Evolutionary conservation across 2,888 invertebrate species (phyloP), one percentile per base, ranked within the genome.

Genomic region (Andrena flavipes): DNA sequence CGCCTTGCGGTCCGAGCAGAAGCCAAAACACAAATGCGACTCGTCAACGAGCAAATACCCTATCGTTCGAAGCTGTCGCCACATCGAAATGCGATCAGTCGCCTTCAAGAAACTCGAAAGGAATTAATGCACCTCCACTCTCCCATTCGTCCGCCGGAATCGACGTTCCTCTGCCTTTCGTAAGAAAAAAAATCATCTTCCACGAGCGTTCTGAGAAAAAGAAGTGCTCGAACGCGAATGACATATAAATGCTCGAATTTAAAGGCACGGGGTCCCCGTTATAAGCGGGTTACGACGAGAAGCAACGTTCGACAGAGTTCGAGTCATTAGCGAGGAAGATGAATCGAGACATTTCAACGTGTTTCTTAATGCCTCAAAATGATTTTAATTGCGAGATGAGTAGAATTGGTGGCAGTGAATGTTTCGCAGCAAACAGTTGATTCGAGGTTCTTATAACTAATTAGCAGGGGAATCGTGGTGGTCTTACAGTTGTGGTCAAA

Each of bases 11-110:
- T 85, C 85, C 68, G 71, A 69, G 56, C 67, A 75, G 35, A 69
- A 54, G 33, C 67, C 73, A 63, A 82, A 76, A 77, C 59, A 69
- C 62, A 68, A 82, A 73, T 77, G 75, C 75, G 67, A 77, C 20
- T 71, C 69, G 69, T 16, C 67, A 63, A 49, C n/a, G 35, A 49
- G 8, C 16, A 35, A 23, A 59, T 20, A 73, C 29, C 30, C 54
- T 33, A 68, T 70, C 82, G 84, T 75, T 88, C 88, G 87, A 81
- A 82, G 78, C 80, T 84, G 81, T 80, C 87, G 60, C 71, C 65
- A 35, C 69, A 86, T 87, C 84, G 85, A 88, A 89, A 84, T 80
- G 76, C 80, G 78, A 88, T 87, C 84, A 82, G 64, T 56, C 71
- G 42, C 29, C 63, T 59, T 69, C 56, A 72, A 62, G 69, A 23